Percentiles rank a stretch among this genome's conserved stretches.
These are phyloP conservation scores for Alviniconcha marisindica DNA, from an alignment of 1,140 invertebrate species.

Conservation along the genomic window DNA sequence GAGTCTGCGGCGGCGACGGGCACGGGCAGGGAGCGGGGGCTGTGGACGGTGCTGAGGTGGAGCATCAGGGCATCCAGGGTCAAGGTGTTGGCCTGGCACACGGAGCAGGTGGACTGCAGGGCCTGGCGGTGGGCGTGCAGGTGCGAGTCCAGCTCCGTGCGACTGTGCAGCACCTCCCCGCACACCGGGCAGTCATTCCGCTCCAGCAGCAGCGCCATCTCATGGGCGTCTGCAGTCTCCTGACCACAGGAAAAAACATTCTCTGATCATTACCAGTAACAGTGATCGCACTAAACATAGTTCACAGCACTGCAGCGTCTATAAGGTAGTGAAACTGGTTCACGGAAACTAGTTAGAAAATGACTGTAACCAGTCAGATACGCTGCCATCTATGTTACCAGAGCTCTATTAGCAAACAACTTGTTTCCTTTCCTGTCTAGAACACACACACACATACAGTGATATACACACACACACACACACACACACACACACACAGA, in stretches of 20 bases:
- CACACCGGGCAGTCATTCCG: constrained; percentile 33
- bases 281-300: not conserved
- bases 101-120: not conserved
- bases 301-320: not conserved
- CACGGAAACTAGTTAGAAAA: too few species aligned
- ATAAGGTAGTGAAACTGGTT: not conserved
- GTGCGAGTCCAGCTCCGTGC: not conserved
- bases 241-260: not conserved
- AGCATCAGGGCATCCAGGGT: constrained; percentile 31
- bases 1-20: not conserved
- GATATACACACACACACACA: too few species aligned
- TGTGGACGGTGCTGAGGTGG: constrained; percentile 28
- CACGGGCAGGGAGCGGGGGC: not conserved
- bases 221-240: not conserved
- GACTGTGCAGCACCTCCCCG: constrained; percentile 30
- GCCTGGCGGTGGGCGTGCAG: constrained; percentile 21
- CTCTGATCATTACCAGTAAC: not conserved
- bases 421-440: too few species aligned
- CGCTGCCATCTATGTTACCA: not conserved
- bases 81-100: constrained; percentile 20
- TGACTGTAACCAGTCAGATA: too few species aligned
- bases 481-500: too few species aligned
- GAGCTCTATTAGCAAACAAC: too few species aligned
- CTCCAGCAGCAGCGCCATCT: not conserved
- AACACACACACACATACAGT: too few species aligned